Evolutionary conservation across 1,140 invertebrate genomes (phyloP), one percentile per base, ranked within the genome.

Genomic region (Whitmania pigra): DNA sequence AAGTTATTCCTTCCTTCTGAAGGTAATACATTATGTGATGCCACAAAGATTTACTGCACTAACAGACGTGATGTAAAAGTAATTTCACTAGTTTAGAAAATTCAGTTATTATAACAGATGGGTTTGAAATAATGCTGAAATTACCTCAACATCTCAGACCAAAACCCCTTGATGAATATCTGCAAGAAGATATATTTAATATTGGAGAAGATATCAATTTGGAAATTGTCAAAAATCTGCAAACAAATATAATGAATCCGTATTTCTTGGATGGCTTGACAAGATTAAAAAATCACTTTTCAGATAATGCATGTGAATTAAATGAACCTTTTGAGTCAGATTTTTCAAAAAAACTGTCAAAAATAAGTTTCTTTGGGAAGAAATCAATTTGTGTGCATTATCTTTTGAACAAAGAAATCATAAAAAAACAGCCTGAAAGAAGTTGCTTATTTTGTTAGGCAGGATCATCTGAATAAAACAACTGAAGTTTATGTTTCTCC

Each of bases 1-100:
- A 53, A 53, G 22, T 22, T 70, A 25, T 70, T 49, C 22, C n/a
- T 70, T 70, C 69, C 69, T 2, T 36, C 4, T 27, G 53, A 25
- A 25, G 40, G 27, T 7, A 22, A 27, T 15, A 70, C n/a, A 70
- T n/a, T 70, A 18, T 22, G 29, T 25, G 29, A 31, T 31, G 7
- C 57, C 2, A 13, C 22, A n/a, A 22, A 25, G 57, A 31, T 63
- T 22, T 22, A 25, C 29, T 63, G 57, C 29, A 25, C 29, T 0
- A 63, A 17, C 18, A 63, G 11, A 17, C 6, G 18, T 63, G 57
- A 22, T 5, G 57, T 4, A 7, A 63, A 25, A 25, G 57, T 17
- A 63, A 7, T 17, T 63, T 63, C 2, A 13, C 2, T 63, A 13
- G 1, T 25, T 18, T 63, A 31, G 57, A 1, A 63, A 4, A 31